Conservation (phyloP, 2,888 invertebrate genomes). For the Panzeria rudis region DNA sequence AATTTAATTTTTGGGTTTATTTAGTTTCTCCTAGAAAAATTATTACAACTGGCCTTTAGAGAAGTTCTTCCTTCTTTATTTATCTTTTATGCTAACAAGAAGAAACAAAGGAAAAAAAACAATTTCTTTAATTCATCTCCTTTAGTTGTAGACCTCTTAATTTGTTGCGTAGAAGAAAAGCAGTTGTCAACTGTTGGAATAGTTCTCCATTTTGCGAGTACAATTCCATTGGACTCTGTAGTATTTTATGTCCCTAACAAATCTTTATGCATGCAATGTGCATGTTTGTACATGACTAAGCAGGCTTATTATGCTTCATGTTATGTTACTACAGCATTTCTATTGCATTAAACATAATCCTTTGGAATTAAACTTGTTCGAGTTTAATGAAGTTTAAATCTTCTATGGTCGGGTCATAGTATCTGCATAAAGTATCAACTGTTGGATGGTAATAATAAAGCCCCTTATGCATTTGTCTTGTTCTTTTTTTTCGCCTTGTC, state of each 20-base stretch:
- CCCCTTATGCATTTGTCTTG: background rate
- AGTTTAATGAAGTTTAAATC: slow-evolving; percentile 67
- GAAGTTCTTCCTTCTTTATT: background rate
- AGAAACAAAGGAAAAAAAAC: background rate
- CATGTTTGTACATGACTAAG: background rate
- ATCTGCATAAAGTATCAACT: slow-evolving; percentile 52
- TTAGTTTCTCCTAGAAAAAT: slow-evolving; percentile 47
- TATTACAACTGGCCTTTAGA: slow-evolving; percentile 20
- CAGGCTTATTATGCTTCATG: slow-evolving; percentile 37
- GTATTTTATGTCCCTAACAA: slow-evolving; percentile 43
- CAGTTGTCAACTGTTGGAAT: background rate
- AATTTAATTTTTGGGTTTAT: slow-evolving; percentile 65
- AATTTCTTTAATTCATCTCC: slow-evolving; percentile 5
- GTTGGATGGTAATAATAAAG: slow-evolving; percentile 11
- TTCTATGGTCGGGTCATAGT: slow-evolving; percentile 37
- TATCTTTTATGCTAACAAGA: slow-evolving; percentile 8
- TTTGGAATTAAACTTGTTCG: slow-evolving; percentile 64
- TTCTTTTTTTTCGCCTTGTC: background rate
- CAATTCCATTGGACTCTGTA: slow-evolving; percentile 22
- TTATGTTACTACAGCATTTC: slow-evolving; percentile 42
- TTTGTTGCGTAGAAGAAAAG: slow-evolving; percentile 18
- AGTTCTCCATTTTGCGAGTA: slow-evolving; percentile 25
- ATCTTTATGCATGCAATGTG: slow-evolving; percentile 23
- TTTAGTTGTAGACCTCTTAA: slow-evolving; percentile 24
- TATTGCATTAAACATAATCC: slow-evolving; percentile 63